These are phyloP conservation scores for Acanthopleura granulata DNA, from an alignment of 2,888 invertebrate genomes.

Conservation along the genomic window DNA sequence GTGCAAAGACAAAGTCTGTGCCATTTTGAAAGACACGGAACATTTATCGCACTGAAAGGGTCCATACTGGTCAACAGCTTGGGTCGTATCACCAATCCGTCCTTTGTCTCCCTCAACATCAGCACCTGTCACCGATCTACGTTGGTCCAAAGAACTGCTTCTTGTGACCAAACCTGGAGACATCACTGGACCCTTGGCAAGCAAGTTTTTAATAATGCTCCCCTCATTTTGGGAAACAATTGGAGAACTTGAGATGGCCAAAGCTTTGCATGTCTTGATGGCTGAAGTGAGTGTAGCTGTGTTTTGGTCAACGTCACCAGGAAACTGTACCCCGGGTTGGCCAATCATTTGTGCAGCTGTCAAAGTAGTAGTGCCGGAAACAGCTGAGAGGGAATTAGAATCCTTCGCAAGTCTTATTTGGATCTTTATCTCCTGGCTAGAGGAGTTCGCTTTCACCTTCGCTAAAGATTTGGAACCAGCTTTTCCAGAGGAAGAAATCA, in stretches of 20 bases:
- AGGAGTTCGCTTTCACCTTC: neutral
- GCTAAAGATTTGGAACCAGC: neutral
- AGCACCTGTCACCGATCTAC: neutral
- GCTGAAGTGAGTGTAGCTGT: neutral
- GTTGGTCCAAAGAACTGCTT: neutral
- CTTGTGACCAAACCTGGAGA: neutral
- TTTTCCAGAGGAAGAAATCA: neutral
- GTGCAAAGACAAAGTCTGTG: slow-evolving; percentile 86
- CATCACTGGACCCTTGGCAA: slow-evolving; percentile 74
- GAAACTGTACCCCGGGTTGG: slow-evolving; percentile 21
- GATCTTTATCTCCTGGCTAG: slow-evolving; percentile 22
- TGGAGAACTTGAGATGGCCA: neutral
- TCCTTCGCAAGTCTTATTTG: slow-evolving; percentile 23
- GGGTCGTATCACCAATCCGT: neutral
- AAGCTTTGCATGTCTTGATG: too few species aligned
- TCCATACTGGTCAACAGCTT: slow-evolving; percentile 24
- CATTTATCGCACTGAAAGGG: slow-evolving; percentile 78
- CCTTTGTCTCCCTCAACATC: neutral
- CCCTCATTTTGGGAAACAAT: slow-evolving; percentile 62
- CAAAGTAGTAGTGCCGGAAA: neutral
- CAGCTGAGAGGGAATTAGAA: neutral
- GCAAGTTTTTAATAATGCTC: slow-evolving; percentile 80
- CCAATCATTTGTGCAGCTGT: slow-evolving; percentile 14
- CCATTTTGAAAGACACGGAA: slow-evolving; percentile 83
- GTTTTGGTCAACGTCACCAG: neutral